Base-by-base conservation (phyloP, 2,888 invertebrate genomes). In the Drosophila falleni region DNA sequence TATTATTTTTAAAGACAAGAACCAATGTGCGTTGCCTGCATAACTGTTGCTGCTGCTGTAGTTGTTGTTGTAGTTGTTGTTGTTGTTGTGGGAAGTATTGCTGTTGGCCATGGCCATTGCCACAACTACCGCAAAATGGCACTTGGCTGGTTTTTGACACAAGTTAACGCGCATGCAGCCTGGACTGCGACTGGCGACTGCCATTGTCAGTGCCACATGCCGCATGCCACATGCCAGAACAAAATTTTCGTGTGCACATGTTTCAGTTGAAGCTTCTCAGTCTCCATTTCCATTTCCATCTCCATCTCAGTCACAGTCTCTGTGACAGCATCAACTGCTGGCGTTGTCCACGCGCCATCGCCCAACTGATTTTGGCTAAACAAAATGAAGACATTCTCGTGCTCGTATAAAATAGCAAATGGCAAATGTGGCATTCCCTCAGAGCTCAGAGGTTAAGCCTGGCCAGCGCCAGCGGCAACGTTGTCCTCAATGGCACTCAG, bases 111-210 rank as follows among this genome's bases (percentile, higher is more conserved):
- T 71, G 71, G 80, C 55, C 80, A 64, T 54, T 77, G 77, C 72
- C 78, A 67, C 82, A 87, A 73, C 69, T 77, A 70, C 88, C 87
- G 62, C 86, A 87, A 78, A 85, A 78, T 88, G 83, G 86, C 88
- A 84, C 78, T 86, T 84, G 83, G 72, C 71, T 66, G 81, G 84
- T 83, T 81, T 81, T 87, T 87, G 81, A 86, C 87, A 81, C 71
- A 81, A 86, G 68, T 66, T 68, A 73, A 67, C 47, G 81, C 64
- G 68, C 74, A 39, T 69, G 73, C 65, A 70, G 65, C 63, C 49
- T 63, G 63, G 55, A 68, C 44, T 51, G 47, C 29, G 51, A 61
- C 47, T 49, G 64, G 29, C 26, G 26, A 26, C 26, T 58, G 74
- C 35, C 59, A 74, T 69, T 78, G 78, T 69, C 74, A 78, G 55